Percentiles rank a stretch among this genome's conserved stretches.
These are phyloP conservation scores for Murina feae DNA, from an alignment of 2,113 vertebrate species.

Conservation along the genomic window DNA sequence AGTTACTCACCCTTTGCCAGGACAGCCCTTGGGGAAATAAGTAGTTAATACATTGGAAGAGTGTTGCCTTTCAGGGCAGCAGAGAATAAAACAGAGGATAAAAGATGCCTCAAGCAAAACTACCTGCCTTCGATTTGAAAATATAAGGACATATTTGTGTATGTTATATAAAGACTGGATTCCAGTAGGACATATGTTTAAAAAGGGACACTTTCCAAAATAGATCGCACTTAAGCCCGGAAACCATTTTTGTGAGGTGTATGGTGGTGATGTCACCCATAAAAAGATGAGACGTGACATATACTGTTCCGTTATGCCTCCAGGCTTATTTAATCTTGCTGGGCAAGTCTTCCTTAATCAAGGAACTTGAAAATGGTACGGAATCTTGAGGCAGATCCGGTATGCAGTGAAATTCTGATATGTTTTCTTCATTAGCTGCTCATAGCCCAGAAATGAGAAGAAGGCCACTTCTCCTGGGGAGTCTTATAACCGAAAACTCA, in stretches of 20 bases:
- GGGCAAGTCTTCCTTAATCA: constrained; percentile 67
- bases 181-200: neutral
- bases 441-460: constrained; percentile 77
- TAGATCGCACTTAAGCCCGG: neutral
- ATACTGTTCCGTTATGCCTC: constrained; percentile 35
- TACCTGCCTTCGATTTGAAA: neutral
- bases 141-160: neutral
- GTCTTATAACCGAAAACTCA: constrained; percentile 78
- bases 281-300: neutral
- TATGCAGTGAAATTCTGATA: constrained; percentile 71
- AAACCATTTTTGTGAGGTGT: neutral
- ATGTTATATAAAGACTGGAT: neutral
- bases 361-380: constrained; percentile 61
- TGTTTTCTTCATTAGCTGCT: constrained; percentile 78
- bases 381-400: constrained; percentile 64
- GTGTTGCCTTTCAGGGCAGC: neutral
- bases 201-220: constrained; percentile 17
- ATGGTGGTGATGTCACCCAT: neutral
- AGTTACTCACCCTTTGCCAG: neutral
- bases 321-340: constrained; percentile 53
- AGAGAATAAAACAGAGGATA: neutral
- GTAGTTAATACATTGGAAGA: neutral
- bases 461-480: constrained; percentile 79
- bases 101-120: neutral
- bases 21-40: neutral